Evolutionary conservation across 2,113 vertebrate genomes (phyloP).

Genomic region (Pteruthius melanotis): DNA sequence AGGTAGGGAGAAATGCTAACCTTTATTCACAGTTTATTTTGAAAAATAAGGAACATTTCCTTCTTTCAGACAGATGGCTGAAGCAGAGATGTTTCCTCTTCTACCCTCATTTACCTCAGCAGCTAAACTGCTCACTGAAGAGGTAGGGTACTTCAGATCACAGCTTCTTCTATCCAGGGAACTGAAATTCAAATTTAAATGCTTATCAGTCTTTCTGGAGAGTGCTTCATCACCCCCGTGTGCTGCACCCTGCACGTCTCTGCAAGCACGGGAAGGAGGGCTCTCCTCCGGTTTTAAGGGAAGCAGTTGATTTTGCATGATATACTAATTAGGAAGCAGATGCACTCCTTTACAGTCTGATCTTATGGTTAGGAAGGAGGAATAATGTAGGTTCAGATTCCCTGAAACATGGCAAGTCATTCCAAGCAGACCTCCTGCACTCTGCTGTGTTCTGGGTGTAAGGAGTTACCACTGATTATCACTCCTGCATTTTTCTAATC

Average conservation of each 20-base stretch:
- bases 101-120: not conserved
- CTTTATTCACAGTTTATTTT: not conserved
- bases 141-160: constrained; percentile 9
- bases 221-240: not conserved
- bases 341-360: not conserved
- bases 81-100: not conserved
- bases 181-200: constrained; percentile 1
- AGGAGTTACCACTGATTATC: not conserved
- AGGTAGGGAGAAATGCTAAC: not conserved
- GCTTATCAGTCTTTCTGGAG: not conserved
- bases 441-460: not conserved
- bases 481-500: not conserved
- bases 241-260: not conserved
- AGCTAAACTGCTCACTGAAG: not conserved
- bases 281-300: not conserved
- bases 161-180: not conserved
- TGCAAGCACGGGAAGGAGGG: not conserved
- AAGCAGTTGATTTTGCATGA: not conserved
- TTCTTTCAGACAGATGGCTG: not conserved
- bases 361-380: not conserved
- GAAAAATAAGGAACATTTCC: not conserved
- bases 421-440: not conserved
- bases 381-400: not conserved
- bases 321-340: not conserved
- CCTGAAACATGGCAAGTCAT: not conserved